phyloP scores from a whole-genome alignment of 1,140 invertebrate species.

The Drosophila ercepeae region DNA sequence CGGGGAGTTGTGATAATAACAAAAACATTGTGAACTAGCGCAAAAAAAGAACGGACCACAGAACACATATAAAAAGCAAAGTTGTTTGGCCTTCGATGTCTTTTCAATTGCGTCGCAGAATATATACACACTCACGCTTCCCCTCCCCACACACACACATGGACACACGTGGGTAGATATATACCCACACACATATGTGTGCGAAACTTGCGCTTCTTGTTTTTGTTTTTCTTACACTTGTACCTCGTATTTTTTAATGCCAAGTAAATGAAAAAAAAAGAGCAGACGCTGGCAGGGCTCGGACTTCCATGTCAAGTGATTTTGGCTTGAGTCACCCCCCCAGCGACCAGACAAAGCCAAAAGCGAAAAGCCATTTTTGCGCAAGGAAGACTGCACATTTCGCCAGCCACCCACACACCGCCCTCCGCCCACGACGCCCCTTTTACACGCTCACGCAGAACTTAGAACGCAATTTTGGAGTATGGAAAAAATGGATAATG shows the following conservation, averaged over 20 bases:
- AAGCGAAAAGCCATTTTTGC: slow-evolving; percentile 26
- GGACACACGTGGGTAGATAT: slow-evolving; percentile 2
- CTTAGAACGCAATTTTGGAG: slow-evolving; percentile 4
- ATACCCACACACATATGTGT: slow-evolving; percentile 15
- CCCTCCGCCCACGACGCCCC: neutral
- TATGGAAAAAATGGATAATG: neutral
- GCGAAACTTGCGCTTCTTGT: slow-evolving; percentile 50
- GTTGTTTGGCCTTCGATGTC: slow-evolving; percentile 81
- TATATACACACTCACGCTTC: slow-evolving; percentile 35
- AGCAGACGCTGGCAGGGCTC: neutral
- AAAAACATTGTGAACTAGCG: slow-evolving; percentile 54
- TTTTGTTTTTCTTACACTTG: slow-evolving; percentile 49
- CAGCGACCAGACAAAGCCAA: slow-evolving; percentile 12
- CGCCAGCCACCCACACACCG: slow-evolving; percentile 10
- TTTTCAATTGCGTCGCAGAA: slow-evolving; percentile 81
- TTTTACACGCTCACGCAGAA: neutral
- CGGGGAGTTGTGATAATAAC: slow-evolving; percentile 68
- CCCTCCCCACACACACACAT: slow-evolving; percentile 22
- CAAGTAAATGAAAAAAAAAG: slow-evolving; percentile 6
- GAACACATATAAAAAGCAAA: slow-evolving; percentile 62
- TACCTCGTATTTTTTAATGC: slow-evolving; percentile 34
- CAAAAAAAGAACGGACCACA: slow-evolving; percentile 38
- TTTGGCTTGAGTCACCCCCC: slow-evolving; percentile 25
- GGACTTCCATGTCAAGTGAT: slow-evolving; percentile 20
- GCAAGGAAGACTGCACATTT: slow-evolving; percentile 2